phyloP scores from a whole-genome alignment of 2,888 invertebrate genomes.

The Melitaea athalia region DNA sequence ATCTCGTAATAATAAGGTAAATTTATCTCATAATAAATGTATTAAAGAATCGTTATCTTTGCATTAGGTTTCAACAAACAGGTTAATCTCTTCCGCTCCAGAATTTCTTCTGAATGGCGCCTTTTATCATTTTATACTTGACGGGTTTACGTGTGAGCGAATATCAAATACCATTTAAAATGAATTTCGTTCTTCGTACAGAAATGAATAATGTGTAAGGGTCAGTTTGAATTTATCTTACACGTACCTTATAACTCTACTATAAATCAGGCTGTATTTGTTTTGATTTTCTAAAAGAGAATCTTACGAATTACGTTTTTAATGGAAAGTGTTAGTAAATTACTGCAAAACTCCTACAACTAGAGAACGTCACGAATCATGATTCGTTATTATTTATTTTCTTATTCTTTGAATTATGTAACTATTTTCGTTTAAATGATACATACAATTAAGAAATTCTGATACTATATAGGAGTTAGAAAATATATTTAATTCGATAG shows the following conservation, averaged over 20 bases:
- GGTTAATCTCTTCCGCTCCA: slow-evolving; percentile 34
- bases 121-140: slow-evolving; percentile 31
- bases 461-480: too few species aligned
- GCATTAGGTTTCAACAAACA: slow-evolving; percentile 31
- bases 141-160: slow-evolving; percentile 26
- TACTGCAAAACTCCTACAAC: too few species aligned
- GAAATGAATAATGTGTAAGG: slow-evolving; percentile 16
- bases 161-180: slow-evolving; percentile 20
- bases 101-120: slow-evolving; percentile 22
- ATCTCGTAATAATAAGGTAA: slow-evolving; percentile 28
- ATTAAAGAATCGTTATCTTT: slow-evolving; percentile 24
- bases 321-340: too few species aligned
- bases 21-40: slow-evolving; percentile 26
- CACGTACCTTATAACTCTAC: not conserved
- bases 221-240: slow-evolving; percentile 9
- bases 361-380: too few species aligned
- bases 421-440: too few species aligned
- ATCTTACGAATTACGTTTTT: too few species aligned
- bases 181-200: slow-evolving; percentile 9
- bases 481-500: too few species aligned
- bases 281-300: not conserved
- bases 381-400: too few species aligned
- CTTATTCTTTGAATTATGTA: too few species aligned
- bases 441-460: too few species aligned
- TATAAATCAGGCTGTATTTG: not conserved